A percentile compares a stretch with the other conserved stretches of the same genome.
Conservation (phyloP, 2,888 invertebrate genomes). For the Nemapogon koenigi region DNA sequence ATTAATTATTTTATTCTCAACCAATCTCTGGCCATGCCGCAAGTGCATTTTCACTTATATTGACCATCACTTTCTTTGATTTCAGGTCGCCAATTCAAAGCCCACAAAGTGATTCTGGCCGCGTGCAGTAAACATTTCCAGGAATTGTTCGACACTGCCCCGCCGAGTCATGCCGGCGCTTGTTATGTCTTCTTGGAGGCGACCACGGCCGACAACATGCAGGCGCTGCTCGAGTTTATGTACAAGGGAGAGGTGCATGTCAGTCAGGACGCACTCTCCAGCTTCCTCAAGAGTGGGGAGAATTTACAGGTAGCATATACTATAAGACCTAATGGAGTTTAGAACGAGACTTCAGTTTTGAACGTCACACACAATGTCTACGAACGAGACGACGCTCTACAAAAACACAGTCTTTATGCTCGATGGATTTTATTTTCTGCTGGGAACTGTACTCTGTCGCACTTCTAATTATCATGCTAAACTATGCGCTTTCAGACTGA, state of each 20-base stretch:
- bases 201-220: slow-evolving; percentile 89
- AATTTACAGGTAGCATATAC: slow-evolving; percentile 84
- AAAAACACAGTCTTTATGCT: no score
- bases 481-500: no score
- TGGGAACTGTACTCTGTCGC: no score
- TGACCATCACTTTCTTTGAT: no score
- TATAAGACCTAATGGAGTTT: no score
- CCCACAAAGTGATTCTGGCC: slow-evolving; percentile 89
- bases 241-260: slow-evolving; percentile 94
- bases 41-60: background rate
- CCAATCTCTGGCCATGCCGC: no score
- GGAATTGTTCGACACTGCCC: slow-evolving; percentile 88
- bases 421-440: no score
- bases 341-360: no score
- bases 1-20: no score
- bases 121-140: slow-evolving; percentile 94
- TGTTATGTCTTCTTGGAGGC: slow-evolving; percentile 90
- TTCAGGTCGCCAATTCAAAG: slow-evolving; percentile 87
- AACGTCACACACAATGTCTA: no score
- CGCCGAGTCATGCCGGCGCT: slow-evolving; percentile 76
- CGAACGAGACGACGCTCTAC: no score
- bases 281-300: slow-evolving; percentile 91
- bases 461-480: no score
- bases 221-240: slow-evolving; percentile 90
- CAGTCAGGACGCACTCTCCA: slow-evolving; percentile 88